Percentiles rank a stretch among this genome's conserved stretches.
Evolutionary conservation across 2,797 vertebrate genomes (phyloP).

Genomic region (Pelochelys cantorii): DNA sequence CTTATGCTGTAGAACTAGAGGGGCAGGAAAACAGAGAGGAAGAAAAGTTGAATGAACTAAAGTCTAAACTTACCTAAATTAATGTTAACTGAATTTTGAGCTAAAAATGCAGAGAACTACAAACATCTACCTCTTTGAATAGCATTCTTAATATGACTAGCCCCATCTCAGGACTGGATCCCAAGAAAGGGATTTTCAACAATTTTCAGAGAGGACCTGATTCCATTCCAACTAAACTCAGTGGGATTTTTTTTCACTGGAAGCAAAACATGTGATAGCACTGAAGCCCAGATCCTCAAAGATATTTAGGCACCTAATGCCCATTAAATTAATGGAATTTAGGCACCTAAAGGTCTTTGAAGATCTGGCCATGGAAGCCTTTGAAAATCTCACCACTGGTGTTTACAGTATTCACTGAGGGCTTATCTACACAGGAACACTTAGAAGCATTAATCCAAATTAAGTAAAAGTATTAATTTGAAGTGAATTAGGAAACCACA

Average conservation of each 20-base stretch:
- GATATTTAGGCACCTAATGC: background rate
- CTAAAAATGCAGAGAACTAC: background rate
- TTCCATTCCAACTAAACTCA: background rate
- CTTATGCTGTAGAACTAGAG: fast-evolving
- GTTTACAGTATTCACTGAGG: background rate
- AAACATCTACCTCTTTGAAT: background rate
- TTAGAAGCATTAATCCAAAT: background rate
- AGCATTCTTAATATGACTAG: background rate
- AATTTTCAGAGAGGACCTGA: background rate
- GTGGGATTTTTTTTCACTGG: background rate
- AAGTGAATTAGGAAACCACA: background rate
- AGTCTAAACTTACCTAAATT: background rate
- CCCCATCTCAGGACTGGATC: background rate
- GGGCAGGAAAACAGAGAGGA: background rate
- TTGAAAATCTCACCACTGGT: background rate
- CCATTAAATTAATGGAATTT: background rate
- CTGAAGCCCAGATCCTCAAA: background rate
- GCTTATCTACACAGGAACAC: background rate
- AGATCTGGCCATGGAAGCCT: background rate
- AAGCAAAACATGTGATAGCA: background rate
- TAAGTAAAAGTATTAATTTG: background rate
- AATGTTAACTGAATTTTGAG: background rate
- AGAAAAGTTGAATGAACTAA: background rate
- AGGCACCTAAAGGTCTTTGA: background rate
- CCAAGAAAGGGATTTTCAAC: background rate